A percentile compares a stretch with the other conserved stretches of the same genome.
These are phyloP conservation scores for Theocolax elegans DNA, from an alignment of 1,140 invertebrate species.

Conservation along the genomic window DNA sequence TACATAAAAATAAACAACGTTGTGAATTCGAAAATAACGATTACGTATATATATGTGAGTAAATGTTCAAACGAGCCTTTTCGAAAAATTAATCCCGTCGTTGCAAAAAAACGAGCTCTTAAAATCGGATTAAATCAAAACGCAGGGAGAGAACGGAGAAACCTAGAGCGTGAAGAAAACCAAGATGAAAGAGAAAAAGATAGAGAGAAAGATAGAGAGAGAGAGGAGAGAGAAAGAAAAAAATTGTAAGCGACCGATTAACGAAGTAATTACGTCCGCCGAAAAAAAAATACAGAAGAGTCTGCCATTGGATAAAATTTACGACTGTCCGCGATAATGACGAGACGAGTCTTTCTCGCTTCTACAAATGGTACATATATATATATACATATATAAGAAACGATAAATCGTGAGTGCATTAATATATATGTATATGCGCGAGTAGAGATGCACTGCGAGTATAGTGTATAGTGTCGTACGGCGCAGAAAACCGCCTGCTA, in stretches of 20 bases:
- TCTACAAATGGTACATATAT: too few species aligned
- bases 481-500: slow-evolving; percentile 6
- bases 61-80: too few species aligned
- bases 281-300: slow-evolving; percentile 15
- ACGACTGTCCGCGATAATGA: slow-evolving; percentile 38
- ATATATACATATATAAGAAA: too few species aligned
- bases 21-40: too few species aligned
- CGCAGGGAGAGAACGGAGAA: too few species aligned
- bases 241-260: slow-evolving; percentile 36
- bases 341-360: slow-evolving; percentile 1
- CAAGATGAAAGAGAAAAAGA: not conserved
- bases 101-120: too few species aligned
- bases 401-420: slow-evolving; percentile 41
- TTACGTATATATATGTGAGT: too few species aligned
- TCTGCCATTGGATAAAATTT: slow-evolving; percentile 23
- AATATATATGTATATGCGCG: slow-evolving; percentile 19
- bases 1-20: too few species aligned
- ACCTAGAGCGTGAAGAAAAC: not conserved
- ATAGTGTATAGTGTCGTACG: slow-evolving; percentile 13
- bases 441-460: slow-evolving; percentile 29
- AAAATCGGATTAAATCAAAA: slow-evolving; percentile 21
- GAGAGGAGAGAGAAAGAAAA: slow-evolving; percentile 1
- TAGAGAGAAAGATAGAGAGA: not conserved
- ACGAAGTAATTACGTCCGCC: slow-evolving; percentile 33
- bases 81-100: not conserved